Evolutionary conservation across 2,113 vertebrate genomes (phyloP), one percentile per base, ranked within the genome.

Genomic region (Arenaria interpres): DNA sequence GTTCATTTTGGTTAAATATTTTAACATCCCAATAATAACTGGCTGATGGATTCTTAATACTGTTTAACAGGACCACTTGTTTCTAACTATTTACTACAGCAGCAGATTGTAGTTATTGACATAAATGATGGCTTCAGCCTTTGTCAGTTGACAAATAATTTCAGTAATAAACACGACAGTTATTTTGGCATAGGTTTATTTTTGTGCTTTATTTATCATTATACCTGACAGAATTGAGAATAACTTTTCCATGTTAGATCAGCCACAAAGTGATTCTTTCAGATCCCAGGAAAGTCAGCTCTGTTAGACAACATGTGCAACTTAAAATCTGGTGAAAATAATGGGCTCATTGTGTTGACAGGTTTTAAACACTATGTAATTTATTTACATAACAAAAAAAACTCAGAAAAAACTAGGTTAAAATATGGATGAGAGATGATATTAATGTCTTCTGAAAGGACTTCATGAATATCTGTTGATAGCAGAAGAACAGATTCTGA

Each of bases 351-450:
- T 81, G 4, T 75, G 59, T 41, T 91, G 69, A 94, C 41, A 79
- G 20, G 10, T 79, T 93, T 94, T 60, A 90, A 93, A 88, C 48
- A 51, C 27, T 46, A 19, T 57, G 16, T 16, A 71, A 87, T 75
- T 74, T 85, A 78, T 91, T 85, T 93, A 60, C n/a, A 64, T 46
- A 64, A 56, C 11, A 88, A 93, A 94, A 78, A 88, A 59, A 74
- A 35, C 22, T 76, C 48, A 16, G 35, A 51, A 81, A 93, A 87
- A 45, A 17, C 11, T 41, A 75, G 14, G 18, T 13, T 86, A 62
- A 89, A 84, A 62, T 63, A 57, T 21, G 24, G 32, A 51, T 30
- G n/a, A 89, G 35, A 56, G 4, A 24, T 62, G 27, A 48, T 48
- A 88, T 28, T 64, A 68, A 72, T 45, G 22, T 82, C 33, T 90